These are phyloP conservation scores for Hyperopisus bebe DNA, from an alignment of 2,113 vertebrate genomes.

Conservation along the genomic window DNA sequence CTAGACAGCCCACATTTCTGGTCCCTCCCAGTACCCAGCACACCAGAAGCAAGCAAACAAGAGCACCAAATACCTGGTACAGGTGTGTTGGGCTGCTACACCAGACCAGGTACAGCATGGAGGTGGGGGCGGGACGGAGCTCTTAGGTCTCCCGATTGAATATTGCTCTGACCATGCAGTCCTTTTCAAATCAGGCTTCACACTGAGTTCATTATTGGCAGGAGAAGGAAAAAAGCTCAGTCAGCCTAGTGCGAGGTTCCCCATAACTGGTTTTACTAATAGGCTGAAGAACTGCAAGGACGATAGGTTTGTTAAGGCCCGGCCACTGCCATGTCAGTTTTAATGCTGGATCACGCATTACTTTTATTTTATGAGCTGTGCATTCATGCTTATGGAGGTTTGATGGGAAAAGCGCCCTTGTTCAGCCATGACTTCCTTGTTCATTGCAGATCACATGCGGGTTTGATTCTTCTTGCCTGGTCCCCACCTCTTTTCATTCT, in stretches of 20 bases:
- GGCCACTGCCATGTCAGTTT: not conserved
- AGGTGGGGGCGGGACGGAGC: not conserved
- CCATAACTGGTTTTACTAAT: not conserved
- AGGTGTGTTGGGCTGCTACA: not conserved
- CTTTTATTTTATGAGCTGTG: not conserved
- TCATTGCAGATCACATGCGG: not conserved
- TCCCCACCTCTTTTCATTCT: not conserved
- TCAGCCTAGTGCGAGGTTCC: not conserved
- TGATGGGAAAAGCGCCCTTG: not conserved
- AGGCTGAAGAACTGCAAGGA: not conserved
- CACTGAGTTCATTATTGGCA: not conserved
- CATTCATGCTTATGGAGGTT: not conserved
- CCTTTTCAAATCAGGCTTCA: not conserved
- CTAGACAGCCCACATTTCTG: not conserved
- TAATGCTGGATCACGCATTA: not conserved
- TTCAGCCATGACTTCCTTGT: not conserved
- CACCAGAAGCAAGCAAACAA: not conserved
- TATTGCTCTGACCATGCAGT: not conserved
- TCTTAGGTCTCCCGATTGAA: not conserved
- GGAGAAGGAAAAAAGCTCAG: not conserved
- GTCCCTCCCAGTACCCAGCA: not conserved
- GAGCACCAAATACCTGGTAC: not conserved
- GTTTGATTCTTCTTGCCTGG: not conserved
- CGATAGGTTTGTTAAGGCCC: not conserved
- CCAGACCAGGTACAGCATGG: not conserved